Base-by-base conservation (phyloP, 2,888 invertebrate genomes). In the Caenorhabditis drosophilae region DNA sequence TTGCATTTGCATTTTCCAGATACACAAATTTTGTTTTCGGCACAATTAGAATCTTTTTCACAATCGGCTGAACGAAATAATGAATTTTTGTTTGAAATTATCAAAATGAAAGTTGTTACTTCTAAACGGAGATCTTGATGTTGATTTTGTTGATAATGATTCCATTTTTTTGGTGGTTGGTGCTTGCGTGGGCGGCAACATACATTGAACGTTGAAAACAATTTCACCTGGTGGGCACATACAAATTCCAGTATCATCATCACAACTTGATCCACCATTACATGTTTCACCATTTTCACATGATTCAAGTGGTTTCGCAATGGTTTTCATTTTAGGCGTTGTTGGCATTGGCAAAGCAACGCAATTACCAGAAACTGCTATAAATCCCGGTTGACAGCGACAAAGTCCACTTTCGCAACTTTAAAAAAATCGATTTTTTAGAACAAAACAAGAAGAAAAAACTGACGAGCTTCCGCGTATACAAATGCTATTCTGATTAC, bases 201-300 rank as follows among this genome's bases (percentile, higher is more conserved):
- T 63, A 54, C 77, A 77, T 27, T 68, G 63, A 16, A 55, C 63
- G 27, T 70, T 68, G 51, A 74, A 71, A 26, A 70, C 76, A 16
- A 71, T 69, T 51, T 70, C 71, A 25, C 76, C 76, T 9, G 55
- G 50, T 50, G 77, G 77, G 42, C 77, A 77, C 67, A 75, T 67
- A 49, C 77, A 77, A 31, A 73, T 66, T 42, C 73, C 73, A 20
- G 75, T 75, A 31, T 73, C 72, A 31, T 62, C 58, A 38, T 76
- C 76, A 51, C 77, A 76, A 25, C 59, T 76, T 9, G 82, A 71
- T 46, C 81, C 81, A 36, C 82, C 82, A 15, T 73, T 76, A 49
- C 82, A 82, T 4, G 69, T 67, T 56, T 82, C 77, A 16, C 78
- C 80, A 36, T 66, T 57, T n/a, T 73, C 70, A 60, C 82, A 82